These are phyloP conservation scores for Potamilus streckersoni DNA, from an alignment of 1,140 invertebrate species.

Conservation along the genomic window DNA sequence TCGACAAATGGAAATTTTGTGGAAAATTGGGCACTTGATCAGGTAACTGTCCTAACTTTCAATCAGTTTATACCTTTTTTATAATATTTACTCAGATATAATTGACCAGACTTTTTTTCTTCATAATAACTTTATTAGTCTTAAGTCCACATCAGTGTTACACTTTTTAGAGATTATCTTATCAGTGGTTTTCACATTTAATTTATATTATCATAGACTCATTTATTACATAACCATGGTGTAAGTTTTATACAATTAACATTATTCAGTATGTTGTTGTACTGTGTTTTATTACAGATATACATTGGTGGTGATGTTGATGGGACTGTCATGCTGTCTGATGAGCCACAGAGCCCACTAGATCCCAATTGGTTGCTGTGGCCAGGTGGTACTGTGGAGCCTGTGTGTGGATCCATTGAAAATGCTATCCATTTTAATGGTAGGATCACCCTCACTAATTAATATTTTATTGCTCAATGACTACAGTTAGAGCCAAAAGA, in stretches of 20 bases:
- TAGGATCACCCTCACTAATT: conserved; percentile 25
- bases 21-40: conserved; percentile 68
- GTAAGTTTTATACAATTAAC: no score
- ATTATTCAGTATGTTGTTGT: no score
- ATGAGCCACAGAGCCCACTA: conserved; percentile 54
- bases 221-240: no score
- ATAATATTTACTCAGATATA: no score
- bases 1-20: conserved; percentile 60
- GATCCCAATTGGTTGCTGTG: conserved; percentile 63
- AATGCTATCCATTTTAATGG: conserved; percentile 58
- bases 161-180: no score
- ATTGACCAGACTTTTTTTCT: no score
- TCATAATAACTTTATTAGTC: no score
- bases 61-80: no score
- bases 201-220: no score
- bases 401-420: conserved; percentile 52
- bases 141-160: no score
- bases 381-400: conserved; percentile 61
- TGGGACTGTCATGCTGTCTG: conserved; percentile 58
- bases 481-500: background rate
- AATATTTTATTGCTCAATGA: background rate
- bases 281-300: conserved; percentile 43
- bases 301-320: conserved; percentile 67
- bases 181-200: no score
- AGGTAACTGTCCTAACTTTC: conserved; percentile 46